These are phyloP conservation scores for Ornithoptera alexandrae DNA, from an alignment of 2,888 invertebrate species.

Conservation along the genomic window DNA sequence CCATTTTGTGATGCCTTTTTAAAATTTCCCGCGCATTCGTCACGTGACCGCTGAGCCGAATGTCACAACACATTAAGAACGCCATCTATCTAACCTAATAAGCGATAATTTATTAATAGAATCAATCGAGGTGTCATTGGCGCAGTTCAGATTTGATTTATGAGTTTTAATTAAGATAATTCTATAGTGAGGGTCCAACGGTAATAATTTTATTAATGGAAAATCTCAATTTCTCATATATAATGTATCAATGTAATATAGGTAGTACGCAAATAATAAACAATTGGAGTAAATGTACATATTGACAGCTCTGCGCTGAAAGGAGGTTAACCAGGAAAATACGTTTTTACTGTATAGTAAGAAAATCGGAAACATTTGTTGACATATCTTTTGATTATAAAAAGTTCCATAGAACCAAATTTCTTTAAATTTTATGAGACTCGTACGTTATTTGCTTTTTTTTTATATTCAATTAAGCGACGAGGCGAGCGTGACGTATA, in stretches of 20 bases:
- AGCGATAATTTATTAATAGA: constrained; percentile 23
- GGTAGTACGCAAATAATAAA: no score
- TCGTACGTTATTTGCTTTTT: no score
- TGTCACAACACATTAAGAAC: constrained; percentile 17
- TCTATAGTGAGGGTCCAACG: background rate
- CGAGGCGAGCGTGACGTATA: no score
- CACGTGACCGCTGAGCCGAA: constrained; percentile 11
- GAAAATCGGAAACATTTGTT: no score
- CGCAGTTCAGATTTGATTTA: constrained; percentile 6
- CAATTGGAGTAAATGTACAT: no score
- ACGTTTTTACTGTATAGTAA: no score
- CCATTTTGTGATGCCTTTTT: constrained; percentile 20
- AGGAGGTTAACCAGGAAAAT: no score
- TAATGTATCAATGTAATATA: background rate
- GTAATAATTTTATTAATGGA: background rate
- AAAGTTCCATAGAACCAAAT: no score
- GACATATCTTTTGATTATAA: no score
- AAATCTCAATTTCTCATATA: background rate
- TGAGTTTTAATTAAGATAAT: constrained; percentile 2
- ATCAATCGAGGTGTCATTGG: constrained; percentile 4
- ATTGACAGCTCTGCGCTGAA: no score
- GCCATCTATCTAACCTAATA: background rate
- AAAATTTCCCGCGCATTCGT: constrained; percentile 17
- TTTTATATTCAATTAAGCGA: no score
- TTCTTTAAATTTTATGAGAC: no score